A percentile compares a stretch with the other conserved stretches of the same genome.
Evolutionary conservation across 1,140 invertebrate genomes (phyloP).

Genomic region (Brachionus manjavacas): DNA sequence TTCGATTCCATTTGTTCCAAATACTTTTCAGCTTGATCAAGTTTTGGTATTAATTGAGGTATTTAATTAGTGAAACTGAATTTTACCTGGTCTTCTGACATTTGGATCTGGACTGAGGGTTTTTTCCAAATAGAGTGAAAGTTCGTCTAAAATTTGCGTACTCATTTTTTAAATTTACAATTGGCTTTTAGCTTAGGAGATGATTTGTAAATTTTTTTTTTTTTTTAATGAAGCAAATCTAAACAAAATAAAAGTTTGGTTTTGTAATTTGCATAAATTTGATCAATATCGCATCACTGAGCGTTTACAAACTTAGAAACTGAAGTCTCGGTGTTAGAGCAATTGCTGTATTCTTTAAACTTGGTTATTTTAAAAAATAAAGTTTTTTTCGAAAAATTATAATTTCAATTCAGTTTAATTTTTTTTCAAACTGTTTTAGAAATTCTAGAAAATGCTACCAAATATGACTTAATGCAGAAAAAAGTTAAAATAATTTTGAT

Average conservation of each 20-base stretch:
- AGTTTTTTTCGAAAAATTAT: not conserved
- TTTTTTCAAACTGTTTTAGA: not conserved
- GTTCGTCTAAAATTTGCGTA: constrained; percentile 71
- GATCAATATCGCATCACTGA: not conserved
- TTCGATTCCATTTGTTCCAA: constrained; percentile 81
- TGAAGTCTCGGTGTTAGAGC: not conserved
- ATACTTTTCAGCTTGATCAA: constrained; percentile 73
- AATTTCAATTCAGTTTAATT: not conserved
- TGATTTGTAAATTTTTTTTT: not conserved
- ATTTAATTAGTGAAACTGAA: not conserved
- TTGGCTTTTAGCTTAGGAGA: constrained; percentile 27
- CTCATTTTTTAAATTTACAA: constrained; percentile 54
- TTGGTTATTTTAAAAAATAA: not conserved
- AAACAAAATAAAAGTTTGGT: not conserved
- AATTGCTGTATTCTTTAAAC: not conserved
- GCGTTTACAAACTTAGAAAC: not conserved
- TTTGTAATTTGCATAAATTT: not conserved
- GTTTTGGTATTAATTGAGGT: not conserved
- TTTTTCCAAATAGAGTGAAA: constrained; percentile 77
- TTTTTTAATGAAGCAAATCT: constrained; percentile 3
- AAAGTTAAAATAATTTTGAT: constrained; percentile 16
- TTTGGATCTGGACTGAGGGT: constrained; percentile 78
- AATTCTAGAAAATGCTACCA: not conserved
- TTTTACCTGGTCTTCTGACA: constrained; percentile 61
- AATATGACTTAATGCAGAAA: not conserved